phyloP scores from a whole-genome alignment of 2,888 invertebrate genomes.

The Chrysopilus asiliformis region DNA sequence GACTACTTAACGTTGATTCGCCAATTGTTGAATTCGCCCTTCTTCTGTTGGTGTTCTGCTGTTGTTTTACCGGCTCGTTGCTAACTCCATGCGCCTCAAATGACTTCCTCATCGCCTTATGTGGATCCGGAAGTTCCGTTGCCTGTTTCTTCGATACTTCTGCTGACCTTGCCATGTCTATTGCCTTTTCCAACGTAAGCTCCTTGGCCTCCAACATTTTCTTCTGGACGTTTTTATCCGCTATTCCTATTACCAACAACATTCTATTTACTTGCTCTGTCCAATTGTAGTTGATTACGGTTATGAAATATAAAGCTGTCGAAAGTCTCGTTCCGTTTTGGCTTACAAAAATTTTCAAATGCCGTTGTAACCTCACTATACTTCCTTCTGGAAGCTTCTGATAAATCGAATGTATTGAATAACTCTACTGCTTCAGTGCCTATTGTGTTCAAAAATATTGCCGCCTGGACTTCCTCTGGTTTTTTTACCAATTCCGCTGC shows the following conservation, averaged over 20 bases:
- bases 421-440: slow-evolving; percentile 16
- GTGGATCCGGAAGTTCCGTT: too few species aligned
- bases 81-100: too few species aligned
- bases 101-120: too few species aligned
- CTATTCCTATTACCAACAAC: slow-evolving; percentile 5
- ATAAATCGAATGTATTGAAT: slow-evolving; percentile 15
- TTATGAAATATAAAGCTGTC: slow-evolving; percentile 5
- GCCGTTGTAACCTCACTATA: slow-evolving; percentile 11
- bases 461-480: slow-evolving; percentile 12
- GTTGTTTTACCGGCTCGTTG: too few species aligned
- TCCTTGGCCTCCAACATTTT: too few species aligned
- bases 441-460: slow-evolving; percentile 16
- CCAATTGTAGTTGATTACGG: slow-evolving; percentile 1
- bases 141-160: too few species aligned
- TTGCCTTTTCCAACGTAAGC: too few species aligned
- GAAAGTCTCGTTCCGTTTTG: slow-evolving; percentile 7
- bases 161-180: too few species aligned
- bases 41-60: too few species aligned
- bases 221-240: slow-evolving; percentile 3
- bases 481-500: slow-evolving; percentile 15
- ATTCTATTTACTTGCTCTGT: slow-evolving; percentile 3
- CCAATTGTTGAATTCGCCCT: too few species aligned
- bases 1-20: too few species aligned
- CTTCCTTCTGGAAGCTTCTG: slow-evolving; percentile 5
- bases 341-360: slow-evolving; percentile 12